Conservation (phyloP, 2,797 vertebrate genomes). For the Labeo calbasu region DNA sequence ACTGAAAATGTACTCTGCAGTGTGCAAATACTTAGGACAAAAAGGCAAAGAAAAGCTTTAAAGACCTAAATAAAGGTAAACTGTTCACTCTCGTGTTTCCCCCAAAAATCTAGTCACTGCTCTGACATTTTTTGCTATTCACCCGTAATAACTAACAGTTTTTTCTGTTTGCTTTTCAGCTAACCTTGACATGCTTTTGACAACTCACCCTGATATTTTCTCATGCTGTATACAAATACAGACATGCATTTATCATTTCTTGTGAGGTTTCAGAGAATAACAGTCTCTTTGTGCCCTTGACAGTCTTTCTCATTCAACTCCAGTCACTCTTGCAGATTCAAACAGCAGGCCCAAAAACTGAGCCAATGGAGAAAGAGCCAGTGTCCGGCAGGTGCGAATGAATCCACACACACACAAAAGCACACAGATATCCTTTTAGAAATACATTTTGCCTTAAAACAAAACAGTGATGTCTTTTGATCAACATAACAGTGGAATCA, state of each 20-base stretch:
- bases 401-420: not conserved
- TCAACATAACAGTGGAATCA: not conserved
- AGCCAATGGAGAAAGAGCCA: slow-evolving; percentile 41
- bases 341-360: slow-evolving; percentile 23
- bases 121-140: not conserved
- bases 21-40: not conserved
- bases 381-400: slow-evolving; percentile 55
- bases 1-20: not conserved
- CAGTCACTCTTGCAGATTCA: slow-evolving; percentile 24
- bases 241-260: not conserved
- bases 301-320: slow-evolving; percentile 50
- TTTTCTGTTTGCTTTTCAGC: not conserved
- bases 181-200: not conserved
- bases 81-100: not conserved
- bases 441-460: not conserved
- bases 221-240: slow-evolving; percentile 11
- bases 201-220: not conserved
- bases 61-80: not conserved
- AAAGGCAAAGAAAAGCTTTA: not conserved
- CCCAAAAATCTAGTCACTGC: not conserved
- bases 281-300: slow-evolving; percentile 29
- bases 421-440: slow-evolving; percentile 35
- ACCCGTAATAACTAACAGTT: not conserved
- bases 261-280: slow-evolving; percentile 5
- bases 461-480: not conserved